These are phyloP conservation scores for Myotis vivesi DNA, from an alignment of 2,797 vertebrate species.

Conservation along the genomic window DNA sequence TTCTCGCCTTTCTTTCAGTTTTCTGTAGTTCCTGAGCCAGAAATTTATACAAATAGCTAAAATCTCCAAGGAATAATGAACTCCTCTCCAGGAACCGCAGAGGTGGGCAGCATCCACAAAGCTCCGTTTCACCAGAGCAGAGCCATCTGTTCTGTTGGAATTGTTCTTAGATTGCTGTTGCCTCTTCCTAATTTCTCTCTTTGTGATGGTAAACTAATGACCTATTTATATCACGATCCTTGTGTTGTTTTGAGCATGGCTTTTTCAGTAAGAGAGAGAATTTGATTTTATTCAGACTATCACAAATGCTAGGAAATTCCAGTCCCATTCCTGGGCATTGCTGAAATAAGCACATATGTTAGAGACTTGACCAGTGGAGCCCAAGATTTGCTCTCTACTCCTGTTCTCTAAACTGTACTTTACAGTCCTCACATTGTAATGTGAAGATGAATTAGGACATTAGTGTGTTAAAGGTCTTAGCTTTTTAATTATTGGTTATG, in stretches of 20 bases:
- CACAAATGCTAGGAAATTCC: background rate
- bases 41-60: conserved; percentile 45
- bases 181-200: background rate
- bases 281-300: conserved; percentile 28
- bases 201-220: conserved; percentile 23
- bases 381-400: background rate
- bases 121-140: conserved; percentile 31
- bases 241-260: background rate
- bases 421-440: background rate
- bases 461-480: background rate
- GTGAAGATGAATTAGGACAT: background rate
- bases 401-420: background rate
- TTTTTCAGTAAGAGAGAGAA: conserved; percentile 1
- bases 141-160: conserved; percentile 45
- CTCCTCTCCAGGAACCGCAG: conserved; percentile 52
- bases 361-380: background rate
- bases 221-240: conserved; percentile 21
- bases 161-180: background rate
- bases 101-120: conserved; percentile 54
- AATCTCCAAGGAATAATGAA: conserved; percentile 40
- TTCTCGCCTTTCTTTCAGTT: background rate
- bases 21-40: conserved; percentile 22
- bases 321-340: background rate
- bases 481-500: conserved; percentile 9
- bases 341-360: background rate